Base-by-base conservation (phyloP, 2,888 invertebrate species). In the Anticlea derivata region DNA sequence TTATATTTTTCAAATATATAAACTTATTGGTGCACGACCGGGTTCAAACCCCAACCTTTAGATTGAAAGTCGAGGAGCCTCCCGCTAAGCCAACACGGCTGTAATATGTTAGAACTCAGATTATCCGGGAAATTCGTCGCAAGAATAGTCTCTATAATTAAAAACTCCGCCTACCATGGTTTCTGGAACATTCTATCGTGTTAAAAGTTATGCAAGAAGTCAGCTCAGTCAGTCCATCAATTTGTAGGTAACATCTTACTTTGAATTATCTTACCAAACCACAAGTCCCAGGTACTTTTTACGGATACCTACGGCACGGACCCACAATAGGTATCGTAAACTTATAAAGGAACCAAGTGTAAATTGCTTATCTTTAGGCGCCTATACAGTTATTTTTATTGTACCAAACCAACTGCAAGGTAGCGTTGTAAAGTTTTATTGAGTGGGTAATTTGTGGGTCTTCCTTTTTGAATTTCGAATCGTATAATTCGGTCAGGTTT, bases 361-460 rank as follows among this genome's bases (percentile, higher is more conserved):
- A 55, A 65, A 64, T 65, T 61, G 53, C 44, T 50, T 49, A 58
- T 58, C 54, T 45, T 7, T 27, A 39, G 57, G 50, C 58, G 52
- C 50, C 43, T 60, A 45, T 54, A 78, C 81, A 68, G 80, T 82
- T 80, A 76, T 30, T 22, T 71, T 77, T 78, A 75, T 61, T 62
- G 56, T 45, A 53, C 41, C 60, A 41, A 59, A 53, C 41, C 60
- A 41, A 59, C 49, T 55, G 61, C 65, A 66, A 63, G 61, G 60
- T 51, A 51, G 38, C 20, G 60, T 46, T 65, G 70, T 82, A 80
- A 83, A 85, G 57, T 12, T 79, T 78, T 76, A 80, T 73, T 60
- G 67, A 61, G 52, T 66, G 62, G 68, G 68, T 72, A 70, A 75
- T 73, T 64, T 59, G 60, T 52, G 67, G 66, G 61, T 53, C 52